Evolutionary conservation across 2,888 invertebrate genomes (phyloP), one percentile per base, ranked within the genome.

Genomic region (Phalera bucephala): DNA sequence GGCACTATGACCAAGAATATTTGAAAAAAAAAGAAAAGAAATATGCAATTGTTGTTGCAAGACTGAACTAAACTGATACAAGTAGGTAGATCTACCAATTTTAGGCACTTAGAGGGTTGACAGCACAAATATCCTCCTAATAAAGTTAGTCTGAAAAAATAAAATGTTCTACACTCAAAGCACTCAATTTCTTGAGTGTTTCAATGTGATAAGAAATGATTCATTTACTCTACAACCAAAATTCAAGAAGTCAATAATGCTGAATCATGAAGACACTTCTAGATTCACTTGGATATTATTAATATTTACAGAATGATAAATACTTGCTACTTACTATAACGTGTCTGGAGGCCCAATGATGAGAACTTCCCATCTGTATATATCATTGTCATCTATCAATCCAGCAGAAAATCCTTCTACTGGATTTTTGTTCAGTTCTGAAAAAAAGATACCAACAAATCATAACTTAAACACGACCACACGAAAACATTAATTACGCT

Each of bases 331-430:
- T 95, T 92, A 99, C 98, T 98, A 99, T 70, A 98, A 92, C 56
- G 99, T 99, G 90, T 99, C 99, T 80, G 99, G 98, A 81, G 99
- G 99, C 70, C 99, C 99, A 91, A 99, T 99, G 83, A 99, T 99
- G 71, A 99, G 95, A 68, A 99, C 99, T 93, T 99, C 99, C 99
- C 99, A 99, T 92, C 97, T 94, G 91, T 97, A 99, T 87, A 99
- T 98, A 91, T 99, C 99, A 93, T 97, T 96, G 92, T 99, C 99
- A 91, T 99, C 99, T 88, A 99, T 97, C 68, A 99, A 93, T 68
- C 99, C 99, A 88, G 99, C 99, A 90, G 99, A 99, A 93, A 99
- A 99, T 71, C 99, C 99, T 93, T 99, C 99, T 36, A 99, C 99
- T 80, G 99, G 99, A 93, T 98, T 98, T 91, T 99, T 98, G 91